These are phyloP conservation scores for Helleia helle DNA, from an alignment of 2,888 invertebrate genomes.

Conservation along the genomic window DNA sequence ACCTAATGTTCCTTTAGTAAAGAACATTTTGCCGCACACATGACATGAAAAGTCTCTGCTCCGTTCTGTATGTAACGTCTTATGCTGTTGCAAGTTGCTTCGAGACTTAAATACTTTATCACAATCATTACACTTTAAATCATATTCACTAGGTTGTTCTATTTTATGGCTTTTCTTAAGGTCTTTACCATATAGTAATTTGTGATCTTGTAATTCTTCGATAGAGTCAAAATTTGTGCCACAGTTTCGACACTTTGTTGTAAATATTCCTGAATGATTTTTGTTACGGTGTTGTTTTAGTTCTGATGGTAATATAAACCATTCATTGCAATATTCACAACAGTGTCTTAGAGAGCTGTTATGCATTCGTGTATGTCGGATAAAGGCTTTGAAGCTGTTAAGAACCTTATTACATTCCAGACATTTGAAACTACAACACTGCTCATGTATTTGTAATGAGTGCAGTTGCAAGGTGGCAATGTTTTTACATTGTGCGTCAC, in stretches of 20 bases:
- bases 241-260: slow-evolving; percentile 43
- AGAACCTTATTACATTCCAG: slow-evolving; percentile 47
- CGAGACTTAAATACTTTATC: slow-evolving; percentile 53
- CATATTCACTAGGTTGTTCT: slow-evolving; percentile 21
- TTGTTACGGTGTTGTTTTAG: slow-evolving; percentile 41
- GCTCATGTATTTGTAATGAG: slow-evolving; percentile 48
- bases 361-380: slow-evolving; percentile 49
- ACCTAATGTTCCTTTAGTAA: slow-evolving; percentile 55
- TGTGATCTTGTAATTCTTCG: slow-evolving; percentile 47
- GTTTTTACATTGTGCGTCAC: slow-evolving; percentile 56
- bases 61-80: slow-evolving; percentile 56
- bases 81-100: slow-evolving; percentile 53
- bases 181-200: slow-evolving; percentile 37
- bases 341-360: slow-evolving; percentile 45
- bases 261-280: slow-evolving; percentile 29
- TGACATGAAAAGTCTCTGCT: slow-evolving; percentile 58
- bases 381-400: slow-evolving; percentile 38
- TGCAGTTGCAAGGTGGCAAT: slow-evolving; percentile 48
- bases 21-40: slow-evolving; percentile 64
- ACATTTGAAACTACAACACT: slow-evolving; percentile 55
- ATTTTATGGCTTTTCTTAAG: slow-evolving; percentile 16
- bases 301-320: slow-evolving; percentile 32
- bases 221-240: slow-evolving; percentile 41
- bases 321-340: slow-evolving; percentile 53
- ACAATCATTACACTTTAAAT: slow-evolving; percentile 52